Evolutionary conservation across 2,888 invertebrate species (phyloP).

Genomic region (Strigamia maritima): DNA sequence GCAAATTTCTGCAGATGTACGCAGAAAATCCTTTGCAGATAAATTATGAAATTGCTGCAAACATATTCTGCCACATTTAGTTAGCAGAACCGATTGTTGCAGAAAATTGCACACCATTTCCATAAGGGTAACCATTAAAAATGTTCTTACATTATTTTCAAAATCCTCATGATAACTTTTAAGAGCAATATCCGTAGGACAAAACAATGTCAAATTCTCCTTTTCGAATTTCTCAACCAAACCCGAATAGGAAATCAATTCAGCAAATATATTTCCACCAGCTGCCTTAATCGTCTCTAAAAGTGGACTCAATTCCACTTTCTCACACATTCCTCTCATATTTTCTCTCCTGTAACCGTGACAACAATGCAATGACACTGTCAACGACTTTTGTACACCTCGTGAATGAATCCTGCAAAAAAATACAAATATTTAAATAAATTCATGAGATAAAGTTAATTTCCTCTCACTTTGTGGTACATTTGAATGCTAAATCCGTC

Average conservation of each 20-base stretch:
- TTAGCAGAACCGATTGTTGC: too few species aligned
- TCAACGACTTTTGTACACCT: conserved; percentile 62
- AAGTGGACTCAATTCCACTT: conserved; percentile 59
- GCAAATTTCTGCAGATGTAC: too few species aligned
- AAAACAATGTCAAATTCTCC: conserved; percentile 58
- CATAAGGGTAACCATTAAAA: too few species aligned
- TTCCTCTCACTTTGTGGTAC: background rate
- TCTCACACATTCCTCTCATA: conserved; percentile 55
- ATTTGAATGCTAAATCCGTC: background rate
- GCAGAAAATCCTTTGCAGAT: too few species aligned
- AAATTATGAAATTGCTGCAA: too few species aligned
- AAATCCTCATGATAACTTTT: conserved; percentile 47
- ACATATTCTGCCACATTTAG: too few species aligned
- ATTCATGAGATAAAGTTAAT: background rate
- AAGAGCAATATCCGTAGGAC: conserved; percentile 55
- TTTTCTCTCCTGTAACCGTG: conserved; percentile 60
- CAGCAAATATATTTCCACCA: conserved; percentile 61
- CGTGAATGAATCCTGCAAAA: conserved; percentile 59
- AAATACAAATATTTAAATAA: too few species aligned
- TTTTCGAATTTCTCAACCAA: conserved; percentile 56
- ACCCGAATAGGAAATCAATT: conserved; percentile 57
- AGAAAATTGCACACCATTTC: too few species aligned
- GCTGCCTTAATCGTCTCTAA: conserved; percentile 60
- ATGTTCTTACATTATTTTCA: conserved; percentile 42
- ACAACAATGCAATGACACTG: conserved; percentile 66